Evolutionary conservation across 1,140 invertebrate genomes (phyloP).

Genomic region (Andrena cerasifolii): DNA sequence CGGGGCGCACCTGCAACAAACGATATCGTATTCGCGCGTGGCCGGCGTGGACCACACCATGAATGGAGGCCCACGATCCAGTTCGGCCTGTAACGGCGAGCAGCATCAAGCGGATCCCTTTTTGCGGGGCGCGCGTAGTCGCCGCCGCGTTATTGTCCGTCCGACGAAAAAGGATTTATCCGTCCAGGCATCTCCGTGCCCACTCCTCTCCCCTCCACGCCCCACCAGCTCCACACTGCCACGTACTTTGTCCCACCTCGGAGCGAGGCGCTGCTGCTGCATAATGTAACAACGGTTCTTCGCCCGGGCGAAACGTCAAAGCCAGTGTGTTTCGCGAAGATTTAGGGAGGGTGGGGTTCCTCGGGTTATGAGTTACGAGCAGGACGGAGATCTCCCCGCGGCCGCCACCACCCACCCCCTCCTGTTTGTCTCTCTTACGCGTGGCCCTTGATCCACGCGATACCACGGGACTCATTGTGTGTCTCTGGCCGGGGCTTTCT

Average conservation of each 20-base stretch:
- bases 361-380: constrained; percentile 74
- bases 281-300: constrained; percentile 73
- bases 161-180: constrained; percentile 72
- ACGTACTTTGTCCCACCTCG: constrained; percentile 48
- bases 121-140: constrained; percentile 40
- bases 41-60: constrained; percentile 45
- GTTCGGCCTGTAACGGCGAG: constrained; percentile 47
- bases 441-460: constrained; percentile 63
- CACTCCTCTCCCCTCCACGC: not conserved
- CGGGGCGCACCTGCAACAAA: constrained; percentile 54
- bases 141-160: constrained; percentile 63
- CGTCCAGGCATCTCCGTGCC: constrained; percentile 51
- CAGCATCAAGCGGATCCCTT: constrained; percentile 40
- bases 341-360: constrained; percentile 69
- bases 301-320: constrained; percentile 72
- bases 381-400: constrained; percentile 55
- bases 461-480: constrained; percentile 57
- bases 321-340: constrained; percentile 71
- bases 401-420: constrained; percentile 42
- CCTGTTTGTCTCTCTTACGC: constrained; percentile 38
- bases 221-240: not conserved
- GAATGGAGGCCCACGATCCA: constrained; percentile 60
- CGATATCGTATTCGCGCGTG: constrained; percentile 68
- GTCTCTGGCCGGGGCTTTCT: constrained; percentile 25
- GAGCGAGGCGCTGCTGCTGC: constrained; percentile 61